Conservation (phyloP, 30 jellyfish, hydroid and myxozoan species). For the Pelagia noctiluca region DNA sequence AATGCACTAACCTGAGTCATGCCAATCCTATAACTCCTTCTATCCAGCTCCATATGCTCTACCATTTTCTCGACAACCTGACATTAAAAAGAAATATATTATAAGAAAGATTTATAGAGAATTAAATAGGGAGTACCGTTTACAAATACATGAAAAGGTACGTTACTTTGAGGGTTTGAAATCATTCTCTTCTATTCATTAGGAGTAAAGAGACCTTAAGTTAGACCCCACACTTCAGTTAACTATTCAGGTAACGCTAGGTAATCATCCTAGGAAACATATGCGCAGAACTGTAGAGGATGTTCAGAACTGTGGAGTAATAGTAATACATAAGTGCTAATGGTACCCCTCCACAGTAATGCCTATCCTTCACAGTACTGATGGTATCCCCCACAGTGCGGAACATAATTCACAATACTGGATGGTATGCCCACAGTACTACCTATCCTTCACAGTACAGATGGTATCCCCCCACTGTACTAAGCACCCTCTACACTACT, state of each 20-base stretch:
- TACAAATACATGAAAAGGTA: not conserved
- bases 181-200: no score
- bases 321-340: not conserved
- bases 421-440: not conserved
- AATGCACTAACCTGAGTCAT: conserved; percentile 83
- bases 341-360: not conserved
- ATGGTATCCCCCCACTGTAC: no score
- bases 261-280: no score
- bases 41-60: conserved; percentile 85
- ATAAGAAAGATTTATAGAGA: not conserved
- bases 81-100: not conserved
- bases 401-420: not conserved
- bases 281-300: not conserved
- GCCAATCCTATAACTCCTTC: conserved; percentile 94
- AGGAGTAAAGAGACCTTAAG: no score
- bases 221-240: no score
- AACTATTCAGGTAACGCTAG: no score
- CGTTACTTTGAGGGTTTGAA: no score
- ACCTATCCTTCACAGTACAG: no score
- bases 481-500: no score
- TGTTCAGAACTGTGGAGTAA: no score
- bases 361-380: no score
- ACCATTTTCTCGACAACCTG: conserved; percentile 91
- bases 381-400: no score
- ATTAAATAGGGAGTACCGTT: not conserved